Conservation (phyloP, 2,113 vertebrate genomes). For the Phoenicopterus ruber region DNA sequence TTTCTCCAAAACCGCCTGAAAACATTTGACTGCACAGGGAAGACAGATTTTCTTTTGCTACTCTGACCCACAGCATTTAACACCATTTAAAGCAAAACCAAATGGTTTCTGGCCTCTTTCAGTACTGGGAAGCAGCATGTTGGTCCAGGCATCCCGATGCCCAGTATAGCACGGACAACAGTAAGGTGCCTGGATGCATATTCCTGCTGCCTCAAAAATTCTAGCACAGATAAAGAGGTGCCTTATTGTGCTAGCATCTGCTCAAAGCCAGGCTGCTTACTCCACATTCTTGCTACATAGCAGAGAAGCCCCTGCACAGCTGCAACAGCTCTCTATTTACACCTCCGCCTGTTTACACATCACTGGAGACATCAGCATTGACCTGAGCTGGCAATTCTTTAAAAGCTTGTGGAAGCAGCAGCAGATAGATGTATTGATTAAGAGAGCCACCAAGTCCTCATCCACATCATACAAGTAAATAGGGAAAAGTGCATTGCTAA, state of each 20-base stretch:
- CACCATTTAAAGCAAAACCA: background rate
- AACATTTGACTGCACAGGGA: background rate
- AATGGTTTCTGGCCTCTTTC: background rate
- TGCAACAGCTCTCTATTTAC: background rate
- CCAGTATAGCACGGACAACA: background rate
- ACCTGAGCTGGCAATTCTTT: conserved; percentile 4
- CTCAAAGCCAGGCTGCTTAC: background rate
- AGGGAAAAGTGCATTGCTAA: background rate
- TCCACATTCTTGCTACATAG: background rate
- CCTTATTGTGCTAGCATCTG: background rate
- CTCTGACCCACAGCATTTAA: background rate
- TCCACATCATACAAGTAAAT: background rate
- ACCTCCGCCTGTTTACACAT: background rate
- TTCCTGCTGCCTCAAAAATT: background rate
- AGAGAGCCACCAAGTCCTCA: background rate
- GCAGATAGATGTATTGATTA: background rate
- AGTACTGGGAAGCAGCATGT: background rate
- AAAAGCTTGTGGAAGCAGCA: conserved; percentile 1
- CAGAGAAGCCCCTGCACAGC: background rate
- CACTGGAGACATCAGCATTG: background rate
- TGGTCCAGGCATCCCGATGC: background rate
- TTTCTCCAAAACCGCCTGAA: background rate
- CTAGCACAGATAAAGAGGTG: background rate
- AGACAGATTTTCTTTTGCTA: background rate
- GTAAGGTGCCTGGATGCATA: accelerated